phyloP scores from a whole-genome alignment of 2,113 vertebrate species.

The Trichechus manatus region DNA sequence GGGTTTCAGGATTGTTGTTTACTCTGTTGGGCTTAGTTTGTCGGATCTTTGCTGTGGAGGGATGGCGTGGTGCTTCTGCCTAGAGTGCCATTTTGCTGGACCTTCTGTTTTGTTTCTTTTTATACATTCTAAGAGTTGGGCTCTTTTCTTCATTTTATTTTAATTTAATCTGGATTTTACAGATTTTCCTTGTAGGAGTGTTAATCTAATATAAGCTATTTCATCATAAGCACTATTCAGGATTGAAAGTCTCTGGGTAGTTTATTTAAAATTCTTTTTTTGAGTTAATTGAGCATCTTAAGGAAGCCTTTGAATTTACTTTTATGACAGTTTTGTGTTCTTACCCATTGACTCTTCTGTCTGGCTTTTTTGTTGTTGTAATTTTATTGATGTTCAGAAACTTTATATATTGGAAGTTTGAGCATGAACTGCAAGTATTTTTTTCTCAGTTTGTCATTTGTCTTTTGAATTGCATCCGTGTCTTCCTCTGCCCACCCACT shows the following conservation, averaged over 20 bases:
- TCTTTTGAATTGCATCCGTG: not conserved
- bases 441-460: not conserved
- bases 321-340: not conserved
- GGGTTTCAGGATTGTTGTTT: too few relatives aligned
- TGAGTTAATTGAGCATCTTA: not conserved
- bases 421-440: not conserved
- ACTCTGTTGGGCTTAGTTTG: too few relatives aligned
- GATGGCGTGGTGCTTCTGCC: too few relatives aligned
- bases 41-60: too few relatives aligned
- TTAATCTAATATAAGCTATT: not conserved
- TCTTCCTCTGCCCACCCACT: not conserved
- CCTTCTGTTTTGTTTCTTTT: too few relatives aligned
- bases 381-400: not conserved
- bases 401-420: not conserved
- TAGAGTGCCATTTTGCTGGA: too few relatives aligned
- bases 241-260: not conserved
- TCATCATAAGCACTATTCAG: not conserved
- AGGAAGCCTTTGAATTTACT: not conserved
- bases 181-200: not conserved
- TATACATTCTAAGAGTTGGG: too few relatives aligned
- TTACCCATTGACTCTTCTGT: not conserved
- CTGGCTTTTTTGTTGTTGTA: not conserved
- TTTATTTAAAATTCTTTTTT: constrained; percentile 9
- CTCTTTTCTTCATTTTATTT: not conserved
- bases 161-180: not conserved